phyloP scores from a whole-genome alignment of 1,140 invertebrate species.

The Drosophila miranda region DNA sequence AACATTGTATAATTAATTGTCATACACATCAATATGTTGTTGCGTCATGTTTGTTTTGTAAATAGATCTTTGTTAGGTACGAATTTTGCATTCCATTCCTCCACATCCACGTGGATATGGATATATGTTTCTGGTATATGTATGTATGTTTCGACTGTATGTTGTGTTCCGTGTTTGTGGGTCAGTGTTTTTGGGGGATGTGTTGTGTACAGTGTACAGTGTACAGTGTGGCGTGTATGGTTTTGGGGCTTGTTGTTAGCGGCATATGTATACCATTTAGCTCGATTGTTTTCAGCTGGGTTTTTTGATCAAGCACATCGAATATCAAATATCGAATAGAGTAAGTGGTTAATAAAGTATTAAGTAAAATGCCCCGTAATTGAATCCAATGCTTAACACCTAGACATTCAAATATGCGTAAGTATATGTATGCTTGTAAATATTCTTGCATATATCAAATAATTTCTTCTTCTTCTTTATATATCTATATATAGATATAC shows the following conservation, averaged over 20 bases:
- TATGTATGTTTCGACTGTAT: constrained; percentile 25
- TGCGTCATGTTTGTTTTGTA: constrained; percentile 31
- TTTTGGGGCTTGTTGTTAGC: constrained; percentile 26
- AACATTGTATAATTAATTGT: constrained; percentile 78
- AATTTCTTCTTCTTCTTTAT: constrained; percentile 25
- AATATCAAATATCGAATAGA: constrained; percentile 28
- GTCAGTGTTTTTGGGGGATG: neutral
- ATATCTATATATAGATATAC: constrained; percentile 57
- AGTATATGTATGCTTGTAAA: constrained; percentile 54
- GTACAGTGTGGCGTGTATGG: constrained; percentile 8
- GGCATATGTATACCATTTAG: constrained; percentile 74
- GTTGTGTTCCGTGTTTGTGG: constrained; percentile 12
- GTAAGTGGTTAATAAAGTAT: constrained; percentile 33
- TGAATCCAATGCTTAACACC: constrained; percentile 72
- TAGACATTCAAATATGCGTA: constrained; percentile 50
- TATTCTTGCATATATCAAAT: constrained; percentile 43
- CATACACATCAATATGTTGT: constrained; percentile 64
- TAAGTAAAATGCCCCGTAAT: constrained; percentile 71
- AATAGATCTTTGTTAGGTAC: constrained; percentile 71
- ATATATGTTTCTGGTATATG: constrained; percentile 22
- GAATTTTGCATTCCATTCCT: constrained; percentile 47
- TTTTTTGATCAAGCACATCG: constrained; percentile 55
- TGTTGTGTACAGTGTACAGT: constrained; percentile 6
- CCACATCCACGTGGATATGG: constrained; percentile 7
- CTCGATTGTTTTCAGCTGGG: constrained; percentile 42